These are phyloP conservation scores for Colinus virginianus DNA, from an alignment of 2,113 vertebrate genomes.

Conservation along the genomic window DNA sequence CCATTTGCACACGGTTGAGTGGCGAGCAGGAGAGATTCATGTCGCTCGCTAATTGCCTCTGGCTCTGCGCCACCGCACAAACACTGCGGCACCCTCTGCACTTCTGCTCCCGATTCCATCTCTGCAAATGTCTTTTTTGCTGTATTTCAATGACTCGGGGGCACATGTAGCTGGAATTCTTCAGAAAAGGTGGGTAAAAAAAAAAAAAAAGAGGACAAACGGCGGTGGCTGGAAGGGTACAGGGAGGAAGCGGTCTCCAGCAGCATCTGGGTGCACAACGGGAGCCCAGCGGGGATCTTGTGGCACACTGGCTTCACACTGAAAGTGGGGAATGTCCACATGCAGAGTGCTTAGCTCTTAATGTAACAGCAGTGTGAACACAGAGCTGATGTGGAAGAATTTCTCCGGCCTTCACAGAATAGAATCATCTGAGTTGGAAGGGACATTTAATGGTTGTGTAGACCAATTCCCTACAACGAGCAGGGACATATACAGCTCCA, in stretches of 20 bases:
- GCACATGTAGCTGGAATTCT: not conserved
- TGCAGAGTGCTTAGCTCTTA: not conserved
- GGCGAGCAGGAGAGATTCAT: conserved; percentile 59
- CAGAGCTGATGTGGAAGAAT: not conserved
- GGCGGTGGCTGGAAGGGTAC: not conserved
- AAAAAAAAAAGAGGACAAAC: not conserved
- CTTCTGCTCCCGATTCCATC: conserved; percentile 6
- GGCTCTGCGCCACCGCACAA: conserved; percentile 46
- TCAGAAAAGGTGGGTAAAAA: not conserved
- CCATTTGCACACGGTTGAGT: conserved; percentile 56
- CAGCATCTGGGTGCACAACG: not conserved
- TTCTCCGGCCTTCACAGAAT: not conserved
- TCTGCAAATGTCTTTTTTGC: conserved; percentile 9
- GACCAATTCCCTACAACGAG: no score
- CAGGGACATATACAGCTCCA: no score
- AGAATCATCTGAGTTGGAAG: no score
- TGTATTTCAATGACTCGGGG: conserved; percentile 23
- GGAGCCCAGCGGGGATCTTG: not conserved
- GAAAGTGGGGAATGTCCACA: not conserved
- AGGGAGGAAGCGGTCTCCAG: not conserved
- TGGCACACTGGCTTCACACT: not conserved
- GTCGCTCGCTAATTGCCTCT: conserved; percentile 61
- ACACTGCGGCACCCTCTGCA: not conserved
- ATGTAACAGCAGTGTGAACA: not conserved
- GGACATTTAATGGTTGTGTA: no score